Conservation (phyloP, 2,797 vertebrate genomes). For the Tolypeutes matacus region DNA sequence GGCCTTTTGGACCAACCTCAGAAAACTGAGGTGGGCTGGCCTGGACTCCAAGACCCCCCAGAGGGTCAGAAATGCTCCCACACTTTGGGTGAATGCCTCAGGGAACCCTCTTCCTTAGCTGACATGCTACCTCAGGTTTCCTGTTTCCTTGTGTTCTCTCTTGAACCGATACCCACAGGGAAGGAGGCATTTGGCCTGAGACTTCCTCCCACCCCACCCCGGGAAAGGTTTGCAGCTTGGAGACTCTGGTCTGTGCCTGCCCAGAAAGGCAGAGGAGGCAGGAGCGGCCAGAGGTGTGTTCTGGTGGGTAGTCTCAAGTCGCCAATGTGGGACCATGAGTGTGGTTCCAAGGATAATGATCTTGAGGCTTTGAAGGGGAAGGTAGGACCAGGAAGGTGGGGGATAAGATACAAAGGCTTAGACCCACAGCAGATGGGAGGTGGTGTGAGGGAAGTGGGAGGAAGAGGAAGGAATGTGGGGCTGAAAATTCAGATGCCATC, state of each 20-base stretch:
- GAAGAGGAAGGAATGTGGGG: neutral
- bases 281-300: neutral
- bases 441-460: neutral
- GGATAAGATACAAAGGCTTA: neutral
- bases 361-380: neutral
- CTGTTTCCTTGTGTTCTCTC: neutral
- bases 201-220: neutral
- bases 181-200: neutral
- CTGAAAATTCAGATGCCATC: neutral
- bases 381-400: neutral
- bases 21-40: neutral
- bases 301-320: neutral
- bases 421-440: neutral
- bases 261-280: neutral
- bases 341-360: neutral
- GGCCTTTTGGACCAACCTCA: neutral
- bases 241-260: neutral
- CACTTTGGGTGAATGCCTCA: neutral
- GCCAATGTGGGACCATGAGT: too few relatives aligned
- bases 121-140: neutral
- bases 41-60: neutral
- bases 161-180: neutral
- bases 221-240: neutral
- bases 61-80: too few relatives aligned
- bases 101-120: neutral